Evolutionary conservation across 2,113 vertebrate genomes (phyloP).

Genomic region (Microcebus tavaratra): DNA sequence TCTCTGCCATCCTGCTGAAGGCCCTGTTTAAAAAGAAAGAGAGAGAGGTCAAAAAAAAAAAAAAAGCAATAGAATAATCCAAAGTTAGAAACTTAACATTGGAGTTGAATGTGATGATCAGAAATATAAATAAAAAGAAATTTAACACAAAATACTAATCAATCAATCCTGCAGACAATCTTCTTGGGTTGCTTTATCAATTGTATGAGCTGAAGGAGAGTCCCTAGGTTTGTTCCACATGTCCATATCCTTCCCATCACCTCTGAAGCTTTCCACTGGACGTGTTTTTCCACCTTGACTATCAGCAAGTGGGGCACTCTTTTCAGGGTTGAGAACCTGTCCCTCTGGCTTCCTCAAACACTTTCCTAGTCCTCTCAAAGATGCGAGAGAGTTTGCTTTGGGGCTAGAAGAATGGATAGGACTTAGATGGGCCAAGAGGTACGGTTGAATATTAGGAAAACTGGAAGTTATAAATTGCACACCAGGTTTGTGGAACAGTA

Average conservation of each 20-base stretch:
- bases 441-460: not conserved
- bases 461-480: not conserved
- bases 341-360: not conserved
- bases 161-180: not conserved
- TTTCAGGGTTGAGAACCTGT: not conserved
- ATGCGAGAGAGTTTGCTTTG: not conserved
- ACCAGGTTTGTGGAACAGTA: not conserved
- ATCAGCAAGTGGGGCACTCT: not conserved
- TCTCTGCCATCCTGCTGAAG: constrained; percentile 35
- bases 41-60: not conserved
- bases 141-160: not conserved
- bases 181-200: not conserved
- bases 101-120: no score
- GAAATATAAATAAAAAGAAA: not conserved
- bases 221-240: not conserved
- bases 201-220: not conserved
- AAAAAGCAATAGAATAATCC: not conserved
- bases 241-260: rapidly evolving
- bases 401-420: not conserved
- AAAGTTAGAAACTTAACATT: not conserved
- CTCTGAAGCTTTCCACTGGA: not conserved
- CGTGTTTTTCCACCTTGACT: not conserved
- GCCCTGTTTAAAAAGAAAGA: constrained; percentile 27
- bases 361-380: not conserved
- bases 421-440: not conserved